These are phyloP conservation scores for Lumbricus terrestris DNA, from an alignment of 2,888 invertebrate species.

Conservation along the genomic window DNA sequence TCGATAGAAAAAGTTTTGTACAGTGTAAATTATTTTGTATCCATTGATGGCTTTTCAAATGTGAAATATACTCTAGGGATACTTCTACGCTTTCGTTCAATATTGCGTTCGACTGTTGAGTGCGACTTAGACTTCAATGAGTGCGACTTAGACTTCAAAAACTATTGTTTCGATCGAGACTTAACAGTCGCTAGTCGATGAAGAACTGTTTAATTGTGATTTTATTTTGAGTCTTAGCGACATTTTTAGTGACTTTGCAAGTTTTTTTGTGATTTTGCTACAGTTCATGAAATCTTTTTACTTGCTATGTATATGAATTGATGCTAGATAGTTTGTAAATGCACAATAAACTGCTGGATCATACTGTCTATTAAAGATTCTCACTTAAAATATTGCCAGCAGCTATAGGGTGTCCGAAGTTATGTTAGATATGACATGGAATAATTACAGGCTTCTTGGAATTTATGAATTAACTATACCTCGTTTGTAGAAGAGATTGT, in stretches of 20 bases:
- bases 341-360: neutral
- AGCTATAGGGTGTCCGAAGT: neutral
- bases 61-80: neutral
- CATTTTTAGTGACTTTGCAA: neutral
- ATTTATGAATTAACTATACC: too few species aligned
- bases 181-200: neutral
- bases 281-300: neutral
- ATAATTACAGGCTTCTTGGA: neutral
- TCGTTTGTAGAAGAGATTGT: too few species aligned
- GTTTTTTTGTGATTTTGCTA: neutral
- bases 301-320: neutral
- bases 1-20: neutral
- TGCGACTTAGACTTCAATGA: neutral
- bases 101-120: neutral
- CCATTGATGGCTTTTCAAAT: neutral
- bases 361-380: neutral
- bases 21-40: slow-evolving; percentile 3
- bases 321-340: neutral
- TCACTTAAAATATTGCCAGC: neutral
- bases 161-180: neutral
- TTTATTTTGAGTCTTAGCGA: neutral
- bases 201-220: neutral
- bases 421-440: neutral
- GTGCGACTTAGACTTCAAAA: neutral
- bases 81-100: neutral